Evolutionary conservation across 2,113 vertebrate species (phyloP).

Genomic region (Gambusia affinis): DNA sequence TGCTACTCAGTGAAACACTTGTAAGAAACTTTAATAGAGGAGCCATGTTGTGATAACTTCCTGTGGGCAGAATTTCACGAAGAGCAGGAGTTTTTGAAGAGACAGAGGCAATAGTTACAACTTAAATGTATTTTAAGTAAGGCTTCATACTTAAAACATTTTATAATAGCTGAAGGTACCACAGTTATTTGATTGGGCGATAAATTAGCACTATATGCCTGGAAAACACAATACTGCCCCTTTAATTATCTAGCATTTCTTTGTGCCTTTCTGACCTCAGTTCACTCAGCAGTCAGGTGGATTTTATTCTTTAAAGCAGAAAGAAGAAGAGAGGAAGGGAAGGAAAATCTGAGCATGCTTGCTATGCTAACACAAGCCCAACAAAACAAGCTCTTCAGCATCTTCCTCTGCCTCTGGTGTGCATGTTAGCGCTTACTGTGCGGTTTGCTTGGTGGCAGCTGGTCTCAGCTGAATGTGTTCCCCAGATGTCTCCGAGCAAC

Average conservation of each 20-base stretch:
- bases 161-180: too few relatives aligned
- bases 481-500: slow-evolving; percentile 62
- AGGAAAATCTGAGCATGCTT: not conserved
- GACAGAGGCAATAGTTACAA: too few relatives aligned
- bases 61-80: too few relatives aligned
- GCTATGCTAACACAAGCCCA: not conserved
- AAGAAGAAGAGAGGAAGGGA: not conserved
- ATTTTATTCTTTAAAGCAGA: slow-evolving; percentile 16
- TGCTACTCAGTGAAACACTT: too few relatives aligned
- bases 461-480: slow-evolving; percentile 54
- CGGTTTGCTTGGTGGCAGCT: slow-evolving; percentile 49
- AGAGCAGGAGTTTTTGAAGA: too few relatives aligned
- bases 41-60: too few relatives aligned
- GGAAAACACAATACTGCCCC: too few relatives aligned
- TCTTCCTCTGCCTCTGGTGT: slow-evolving; percentile 30
- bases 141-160: too few relatives aligned
- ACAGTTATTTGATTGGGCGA: too few relatives aligned
- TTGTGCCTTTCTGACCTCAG: slow-evolving; percentile 25
- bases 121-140: too few relatives aligned
- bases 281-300: slow-evolving; percentile 37
- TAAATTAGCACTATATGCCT: too few relatives aligned
- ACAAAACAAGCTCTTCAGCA: not conserved
- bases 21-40: too few relatives aligned
- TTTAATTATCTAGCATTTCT: not conserved
- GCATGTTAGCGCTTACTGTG: slow-evolving; percentile 50